Evolutionary conservation across 2,797 vertebrate genomes (phyloP).

Genomic region (Chiloscyllium punctatum): DNA sequence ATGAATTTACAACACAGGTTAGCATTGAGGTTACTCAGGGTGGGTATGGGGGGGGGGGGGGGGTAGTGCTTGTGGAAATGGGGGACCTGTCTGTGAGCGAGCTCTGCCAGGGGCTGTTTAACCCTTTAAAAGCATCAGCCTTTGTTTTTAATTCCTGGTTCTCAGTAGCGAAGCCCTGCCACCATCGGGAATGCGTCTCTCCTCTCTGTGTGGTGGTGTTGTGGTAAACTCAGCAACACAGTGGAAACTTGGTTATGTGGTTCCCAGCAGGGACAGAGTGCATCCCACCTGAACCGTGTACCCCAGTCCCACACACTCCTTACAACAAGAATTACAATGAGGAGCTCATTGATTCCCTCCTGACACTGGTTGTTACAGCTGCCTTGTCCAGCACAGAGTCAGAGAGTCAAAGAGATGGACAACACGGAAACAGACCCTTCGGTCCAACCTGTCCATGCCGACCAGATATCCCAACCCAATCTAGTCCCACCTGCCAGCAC

Average conservation of each 20-base stretch:
- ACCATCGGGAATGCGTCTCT: neutral
- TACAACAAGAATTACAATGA: neutral
- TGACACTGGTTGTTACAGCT: neutral
- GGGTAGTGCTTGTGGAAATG: neutral
- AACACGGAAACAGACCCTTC: no score
- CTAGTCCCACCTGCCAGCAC: no score
- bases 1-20: constrained; percentile 19
- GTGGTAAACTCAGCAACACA: neutral
- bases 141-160: neutral
- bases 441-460: no score
- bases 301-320: neutral
- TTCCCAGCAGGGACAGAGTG: neutral
- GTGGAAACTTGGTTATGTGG: neutral
- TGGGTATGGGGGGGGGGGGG: neutral
- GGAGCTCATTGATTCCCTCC: neutral
- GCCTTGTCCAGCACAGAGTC: neutral
- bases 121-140: neutral
- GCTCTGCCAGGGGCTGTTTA: no score
- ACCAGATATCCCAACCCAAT: no score
- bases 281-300: neutral
- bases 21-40: constrained; percentile 10
- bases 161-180: neutral
- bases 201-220: neutral
- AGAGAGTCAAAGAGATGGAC: no score
- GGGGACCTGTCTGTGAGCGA: no score